Percentiles rank a stretch among this genome's conserved stretches.
Conservation (phyloP, 2,888 invertebrate genomes). For the Dinocampus coccinellae region DNA sequence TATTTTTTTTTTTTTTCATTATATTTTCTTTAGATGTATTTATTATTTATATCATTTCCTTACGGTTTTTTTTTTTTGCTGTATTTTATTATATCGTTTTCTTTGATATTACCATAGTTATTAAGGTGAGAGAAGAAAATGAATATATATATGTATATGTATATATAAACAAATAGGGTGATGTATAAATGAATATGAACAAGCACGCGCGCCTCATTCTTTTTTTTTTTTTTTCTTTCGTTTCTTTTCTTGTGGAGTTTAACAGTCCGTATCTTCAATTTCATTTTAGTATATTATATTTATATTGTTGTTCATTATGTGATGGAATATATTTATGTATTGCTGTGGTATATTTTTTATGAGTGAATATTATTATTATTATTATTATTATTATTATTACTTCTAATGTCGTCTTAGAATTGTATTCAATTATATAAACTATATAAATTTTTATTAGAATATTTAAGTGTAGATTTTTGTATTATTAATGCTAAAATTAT, state of each 20-base stretch:
- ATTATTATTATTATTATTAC: too few species aligned
- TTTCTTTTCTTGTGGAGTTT: slow-evolving; percentile 16
- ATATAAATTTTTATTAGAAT: too few species aligned
- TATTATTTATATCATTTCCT: slow-evolving; percentile 45
- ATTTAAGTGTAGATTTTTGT: too few species aligned
- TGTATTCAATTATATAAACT: too few species aligned
- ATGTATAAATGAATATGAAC: too few species aligned
- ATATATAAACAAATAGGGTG: too few species aligned
- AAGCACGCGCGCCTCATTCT: background rate
- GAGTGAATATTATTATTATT: background rate
- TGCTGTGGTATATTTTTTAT: background rate
- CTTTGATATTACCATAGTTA: slow-evolving; percentile 16
- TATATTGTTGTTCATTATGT: too few species aligned
- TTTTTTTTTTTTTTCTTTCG: background rate
- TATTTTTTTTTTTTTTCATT: slow-evolving; percentile 40
- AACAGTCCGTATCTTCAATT: slow-evolving; percentile 31
- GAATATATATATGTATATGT: too few species aligned
- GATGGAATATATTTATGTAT: background rate
- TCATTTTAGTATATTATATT: background rate
- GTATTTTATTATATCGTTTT: background rate
- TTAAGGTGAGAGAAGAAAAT: background rate
- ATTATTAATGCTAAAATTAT: background rate
- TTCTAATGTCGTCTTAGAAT: too few species aligned
- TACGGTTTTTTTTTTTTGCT: slow-evolving; percentile 27
- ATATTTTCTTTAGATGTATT: slow-evolving; percentile 3